Evolutionary conservation across 2,113 vertebrate genomes (phyloP), one percentile per base, ranked within the genome.

Genomic region (Dicerorhinus sumatrensis): DNA sequence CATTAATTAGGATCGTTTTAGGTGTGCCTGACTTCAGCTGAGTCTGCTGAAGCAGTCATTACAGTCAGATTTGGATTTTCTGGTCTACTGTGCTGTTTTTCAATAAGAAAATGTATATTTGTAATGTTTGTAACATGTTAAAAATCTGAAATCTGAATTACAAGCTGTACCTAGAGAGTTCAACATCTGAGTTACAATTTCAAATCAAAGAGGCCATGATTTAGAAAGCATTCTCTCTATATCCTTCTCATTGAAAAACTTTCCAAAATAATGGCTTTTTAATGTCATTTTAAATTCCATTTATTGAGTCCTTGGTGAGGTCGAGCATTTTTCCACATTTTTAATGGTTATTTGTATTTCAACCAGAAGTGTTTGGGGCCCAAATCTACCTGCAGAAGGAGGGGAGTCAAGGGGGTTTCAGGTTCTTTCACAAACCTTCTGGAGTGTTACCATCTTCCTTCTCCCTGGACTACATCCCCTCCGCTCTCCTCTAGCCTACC

Each of bases 101-200:
- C 75, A 62, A 36, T 46, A 69, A 17, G 16, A 54, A 94, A 89
- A n/a, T 77, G 65, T 65, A 79, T 42, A 76, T 42, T 72, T 23
- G 46, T 58, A 63, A 39, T 63, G 25, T 65, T 75, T 16, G 11
- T 13, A 67, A 54, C 56, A 73, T 31, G 25, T 72, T 97, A 87
- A 93, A 84, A 87, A 65, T 75, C 36, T 84, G 23, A 89, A 89
- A 87, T 83, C 48, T 73, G n/a, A 67, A 73, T 84, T 80, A 75
- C 5, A 69, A 76, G 1, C 20, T 51, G 1, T 84, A 89, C 51
- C 8, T 62, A 48, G 4, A 95, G 29, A 91, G 12, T 83, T 84
- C 36, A 63, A 85, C 20, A 42, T 42, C 20, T 56, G 42, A 67
- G 27, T 76, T 97, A 92, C 85, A 73, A 72, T 84, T 90, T 93